These are phyloP conservation scores for Hemistola chrysoprasaria DNA, from an alignment of 2,888 invertebrate species.

Conservation along the genomic window DNA sequence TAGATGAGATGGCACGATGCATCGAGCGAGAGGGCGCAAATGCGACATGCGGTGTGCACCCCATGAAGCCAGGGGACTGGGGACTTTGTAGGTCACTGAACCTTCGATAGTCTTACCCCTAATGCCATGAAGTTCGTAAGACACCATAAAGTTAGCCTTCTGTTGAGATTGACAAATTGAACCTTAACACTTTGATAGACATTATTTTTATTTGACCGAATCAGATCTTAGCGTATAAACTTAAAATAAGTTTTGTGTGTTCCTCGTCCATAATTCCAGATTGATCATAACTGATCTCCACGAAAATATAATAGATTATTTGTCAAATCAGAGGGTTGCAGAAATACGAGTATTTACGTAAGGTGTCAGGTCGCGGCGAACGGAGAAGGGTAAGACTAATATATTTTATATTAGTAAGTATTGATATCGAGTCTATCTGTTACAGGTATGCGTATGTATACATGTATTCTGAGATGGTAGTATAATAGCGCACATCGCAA, in stretches of 20 bases:
- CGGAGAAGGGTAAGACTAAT: no score
- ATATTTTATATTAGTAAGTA: slow-evolving; percentile 2
- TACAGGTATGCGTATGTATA: slow-evolving; percentile 53
- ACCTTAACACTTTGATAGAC: neutral
- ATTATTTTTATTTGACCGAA: neutral
- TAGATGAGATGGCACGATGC: slow-evolving; percentile 48
- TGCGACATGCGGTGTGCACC: slow-evolving; percentile 60
- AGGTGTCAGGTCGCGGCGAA: no score
- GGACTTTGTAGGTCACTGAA: slow-evolving; percentile 74
- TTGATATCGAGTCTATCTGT: slow-evolving; percentile 38
- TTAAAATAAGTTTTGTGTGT: no score
- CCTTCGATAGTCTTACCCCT: slow-evolving; percentile 56
- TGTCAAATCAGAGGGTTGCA: no score
- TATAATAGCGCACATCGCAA: neutral
- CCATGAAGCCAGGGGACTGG: slow-evolving; percentile 70
- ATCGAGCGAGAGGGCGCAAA: slow-evolving; percentile 53
- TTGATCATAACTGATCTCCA: no score
- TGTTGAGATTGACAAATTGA: slow-evolving; percentile 20
- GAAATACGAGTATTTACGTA: no score
- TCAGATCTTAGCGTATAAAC: no score
- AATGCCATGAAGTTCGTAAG: slow-evolving; percentile 39
- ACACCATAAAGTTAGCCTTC: slow-evolving; percentile 33
- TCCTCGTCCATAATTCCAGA: no score
- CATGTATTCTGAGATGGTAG: no score
- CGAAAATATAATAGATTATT: no score